Percentiles rank a stretch among this genome's conserved stretches.
Evolutionary conservation across 1,140 invertebrate species (phyloP).

Genomic region (Pollicipes pollicipes): DNA sequence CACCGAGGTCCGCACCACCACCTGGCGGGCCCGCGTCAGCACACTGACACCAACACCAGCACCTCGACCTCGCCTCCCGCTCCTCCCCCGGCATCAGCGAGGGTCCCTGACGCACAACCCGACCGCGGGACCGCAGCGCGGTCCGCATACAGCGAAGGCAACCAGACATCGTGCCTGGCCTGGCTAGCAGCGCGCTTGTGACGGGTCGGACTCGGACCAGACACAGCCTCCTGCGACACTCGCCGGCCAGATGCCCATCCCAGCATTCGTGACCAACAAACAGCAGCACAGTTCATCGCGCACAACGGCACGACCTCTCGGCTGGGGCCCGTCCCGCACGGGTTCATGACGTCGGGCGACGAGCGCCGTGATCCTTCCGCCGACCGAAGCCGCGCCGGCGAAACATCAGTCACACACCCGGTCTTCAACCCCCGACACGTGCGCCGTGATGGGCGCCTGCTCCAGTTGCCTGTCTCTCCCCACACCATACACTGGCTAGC

Average conservation of each 20-base stretch:
- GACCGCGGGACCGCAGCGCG: neutral
- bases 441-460: neutral
- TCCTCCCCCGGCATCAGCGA: neutral
- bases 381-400: too few relatives aligned
- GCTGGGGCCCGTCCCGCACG: too few relatives aligned
- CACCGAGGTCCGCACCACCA: neutral
- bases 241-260: too few relatives aligned
- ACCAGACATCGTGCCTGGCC: too few relatives aligned
- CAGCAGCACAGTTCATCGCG: too few relatives aligned
- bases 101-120: neutral
- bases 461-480: neutral
- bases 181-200: too few relatives aligned
- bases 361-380: too few relatives aligned
- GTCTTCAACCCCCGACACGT: neutral
- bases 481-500: neutral
- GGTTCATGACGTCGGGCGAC: too few relatives aligned
- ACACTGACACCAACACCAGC: neutral
- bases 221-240: too few relatives aligned
- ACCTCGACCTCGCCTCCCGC: neutral
- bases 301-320: too few relatives aligned
- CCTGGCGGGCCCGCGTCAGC: neutral
- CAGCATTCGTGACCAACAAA: too few relatives aligned
- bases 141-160: neutral
- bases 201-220: too few relatives aligned
- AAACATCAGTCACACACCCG: neutral